phyloP scores from a whole-genome alignment of 2,888 invertebrate genomes.

The Pinctada fucata region DNA sequence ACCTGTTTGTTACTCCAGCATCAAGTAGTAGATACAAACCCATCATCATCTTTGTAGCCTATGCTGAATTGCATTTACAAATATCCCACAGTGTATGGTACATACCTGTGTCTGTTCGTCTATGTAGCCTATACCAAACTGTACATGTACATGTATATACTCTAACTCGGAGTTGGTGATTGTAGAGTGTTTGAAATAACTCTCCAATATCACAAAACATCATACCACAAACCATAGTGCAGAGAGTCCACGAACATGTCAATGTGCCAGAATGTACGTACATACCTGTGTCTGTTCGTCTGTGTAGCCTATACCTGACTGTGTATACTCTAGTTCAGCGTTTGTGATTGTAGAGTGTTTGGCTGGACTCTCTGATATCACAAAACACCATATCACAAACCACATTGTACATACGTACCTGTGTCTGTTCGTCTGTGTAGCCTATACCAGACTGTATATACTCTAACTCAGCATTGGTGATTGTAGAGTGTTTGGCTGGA shows the following conservation, averaged over 20 bases:
- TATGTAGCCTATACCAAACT: conserved; percentile 73
- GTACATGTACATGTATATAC: conserved; percentile 77
- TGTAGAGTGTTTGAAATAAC: conserved; percentile 75
- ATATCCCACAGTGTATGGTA: no score
- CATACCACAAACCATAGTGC: conserved; percentile 84
- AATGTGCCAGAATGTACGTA: background rate
- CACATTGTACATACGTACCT: conserved; percentile 80
- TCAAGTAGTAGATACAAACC: no score
- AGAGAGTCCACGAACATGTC: conserved; percentile 71
- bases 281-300: conserved; percentile 71
- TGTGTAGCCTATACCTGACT: conserved; percentile 73
- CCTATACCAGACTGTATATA: conserved; percentile 76
- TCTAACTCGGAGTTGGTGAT: conserved; percentile 76
- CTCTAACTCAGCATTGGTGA: conserved; percentile 75
- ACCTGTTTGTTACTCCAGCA: no score
- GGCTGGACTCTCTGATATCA: conserved; percentile 75
- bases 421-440: conserved; percentile 71
- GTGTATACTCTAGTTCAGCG: conserved; percentile 76
- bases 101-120: conserved; percentile 71
- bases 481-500: conserved; percentile 76
- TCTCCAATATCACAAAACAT: conserved; percentile 75
- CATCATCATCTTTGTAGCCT: no score
- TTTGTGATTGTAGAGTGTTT: conserved; percentile 74
- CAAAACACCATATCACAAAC: conserved; percentile 81
- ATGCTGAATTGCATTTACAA: no score